Evolutionary conservation across 2,797 vertebrate genomes (phyloP).

Genomic region (Mastacembelus armatus): DNA sequence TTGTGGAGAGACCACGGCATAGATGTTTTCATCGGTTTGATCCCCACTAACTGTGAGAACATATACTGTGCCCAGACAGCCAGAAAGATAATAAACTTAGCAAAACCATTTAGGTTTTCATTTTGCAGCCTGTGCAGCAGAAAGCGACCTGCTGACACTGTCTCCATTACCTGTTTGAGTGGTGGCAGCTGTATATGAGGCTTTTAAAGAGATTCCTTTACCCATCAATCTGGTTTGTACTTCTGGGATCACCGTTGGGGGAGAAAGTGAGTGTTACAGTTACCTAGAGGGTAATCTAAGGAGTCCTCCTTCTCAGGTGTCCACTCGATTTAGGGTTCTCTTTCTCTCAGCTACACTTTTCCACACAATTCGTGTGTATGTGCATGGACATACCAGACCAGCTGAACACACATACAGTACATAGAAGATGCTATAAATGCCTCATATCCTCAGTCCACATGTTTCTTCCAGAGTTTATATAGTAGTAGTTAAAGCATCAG

Average conservation of each 20-base stretch:
- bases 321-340: slow-evolving; percentile 56
- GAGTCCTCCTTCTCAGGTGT: slow-evolving; percentile 40
- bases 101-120: slow-evolving; percentile 48
- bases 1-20: slow-evolving; percentile 15
- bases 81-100: slow-evolving; percentile 63
- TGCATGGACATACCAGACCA: slow-evolving; percentile 15
- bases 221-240: slow-evolving; percentile 63
- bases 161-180: slow-evolving; percentile 57
- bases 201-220: slow-evolving; percentile 54
- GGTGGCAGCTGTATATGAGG: slow-evolving; percentile 48
- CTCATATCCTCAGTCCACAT: slow-evolving; percentile 35
- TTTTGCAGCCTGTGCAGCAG: slow-evolving; percentile 48
- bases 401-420: slow-evolving; percentile 31
- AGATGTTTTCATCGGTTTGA: slow-evolving; percentile 46
- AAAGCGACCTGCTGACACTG: slow-evolving; percentile 47
- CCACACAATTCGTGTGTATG: slow-evolving; percentile 1
- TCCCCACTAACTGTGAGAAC: slow-evolving; percentile 49
- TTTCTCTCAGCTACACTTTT: slow-evolving; percentile 4
- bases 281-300: slow-evolving; percentile 52
- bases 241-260: slow-evolving; percentile 30
- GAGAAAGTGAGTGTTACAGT: slow-evolving; percentile 30
- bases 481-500: slow-evolving; percentile 39
- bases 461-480: slow-evolving; percentile 46
- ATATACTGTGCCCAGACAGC: slow-evolving; percentile 45
- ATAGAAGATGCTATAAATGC: slow-evolving; percentile 42